phyloP scores from a whole-genome alignment of 2,888 invertebrate genomes.

The Drosophila barbarae region DNA sequence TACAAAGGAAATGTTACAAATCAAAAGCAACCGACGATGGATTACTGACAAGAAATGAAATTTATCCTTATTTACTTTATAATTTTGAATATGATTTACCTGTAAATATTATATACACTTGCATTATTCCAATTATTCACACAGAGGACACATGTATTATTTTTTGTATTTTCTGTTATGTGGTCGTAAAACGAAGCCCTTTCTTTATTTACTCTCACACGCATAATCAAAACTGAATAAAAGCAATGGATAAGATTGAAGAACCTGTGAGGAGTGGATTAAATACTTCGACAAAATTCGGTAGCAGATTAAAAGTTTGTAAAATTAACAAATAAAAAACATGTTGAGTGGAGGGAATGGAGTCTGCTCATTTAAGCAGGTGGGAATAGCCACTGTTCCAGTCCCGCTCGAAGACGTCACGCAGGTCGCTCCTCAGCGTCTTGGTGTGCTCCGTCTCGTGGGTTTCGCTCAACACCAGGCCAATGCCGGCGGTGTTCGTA shows the following conservation, averaged over 20 bases:
- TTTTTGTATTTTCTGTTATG: constrained; percentile 27
- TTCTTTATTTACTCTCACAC: constrained; percentile 17
- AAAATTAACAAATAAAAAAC: constrained; percentile 9
- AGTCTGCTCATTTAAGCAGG: constrained; percentile 12
- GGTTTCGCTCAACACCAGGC: constrained; percentile 83
- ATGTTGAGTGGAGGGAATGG: too few relatives aligned
- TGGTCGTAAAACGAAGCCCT: constrained; percentile 24
- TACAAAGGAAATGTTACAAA: constrained; percentile 24
- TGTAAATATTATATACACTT: constrained; percentile 33
- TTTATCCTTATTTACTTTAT: neutral
- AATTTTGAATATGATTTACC: constrained; percentile 7
- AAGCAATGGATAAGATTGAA: constrained; percentile 33
- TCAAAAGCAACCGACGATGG: constrained; percentile 10
- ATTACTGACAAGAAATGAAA: neutral
- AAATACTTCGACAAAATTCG: constrained; percentile 12
- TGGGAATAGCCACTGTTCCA: constrained; percentile 92
- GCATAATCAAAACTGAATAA: constrained; percentile 38
- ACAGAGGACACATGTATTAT: constrained; percentile 8
- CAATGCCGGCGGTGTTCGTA: constrained; percentile 92
- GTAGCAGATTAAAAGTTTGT: constrained; percentile 1
- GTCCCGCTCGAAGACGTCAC: constrained; percentile 91
- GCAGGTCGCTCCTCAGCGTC: constrained; percentile 87
- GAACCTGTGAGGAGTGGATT: neutral
- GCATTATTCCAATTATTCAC: constrained; percentile 18
- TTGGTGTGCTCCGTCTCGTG: constrained; percentile 77